phyloP scores from a whole-genome alignment of 2,113 vertebrate genomes.

The Colius striatus region DNA sequence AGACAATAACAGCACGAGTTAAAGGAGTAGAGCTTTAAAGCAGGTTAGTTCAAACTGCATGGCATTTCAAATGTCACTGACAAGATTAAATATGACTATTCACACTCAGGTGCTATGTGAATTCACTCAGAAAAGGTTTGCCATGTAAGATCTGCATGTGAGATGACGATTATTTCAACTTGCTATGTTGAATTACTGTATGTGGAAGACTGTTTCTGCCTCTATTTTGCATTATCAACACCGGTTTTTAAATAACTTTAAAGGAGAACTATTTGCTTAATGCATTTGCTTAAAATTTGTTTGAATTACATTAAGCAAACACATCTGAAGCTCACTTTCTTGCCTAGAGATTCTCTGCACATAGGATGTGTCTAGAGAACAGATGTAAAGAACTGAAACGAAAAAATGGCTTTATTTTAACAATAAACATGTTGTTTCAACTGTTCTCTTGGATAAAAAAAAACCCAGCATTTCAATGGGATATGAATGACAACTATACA shows the following conservation, averaged over 20 bases:
- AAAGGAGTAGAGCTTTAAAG: conserved; percentile 64
- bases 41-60: conserved; percentile 59
- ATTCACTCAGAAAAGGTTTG: not conserved
- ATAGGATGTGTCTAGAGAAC: not conserved
- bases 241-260: not conserved
- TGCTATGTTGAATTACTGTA: not conserved
- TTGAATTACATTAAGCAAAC: not conserved
- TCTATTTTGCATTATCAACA: not conserved
- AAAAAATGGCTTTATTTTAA: not conserved
- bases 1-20: conserved; percentile 61
- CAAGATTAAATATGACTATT: conserved; percentile 53
- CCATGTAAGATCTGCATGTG: not conserved
- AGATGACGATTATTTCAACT: not conserved
- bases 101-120: not conserved
- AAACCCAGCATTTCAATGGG: not conserved
- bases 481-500: not conserved
- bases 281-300: not conserved
- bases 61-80: conserved; percentile 45
- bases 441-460: not conserved
- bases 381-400: not conserved
- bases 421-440: conserved; percentile 12
- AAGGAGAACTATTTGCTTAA: conserved; percentile 15
- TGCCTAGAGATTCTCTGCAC: not conserved
- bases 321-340: conserved; percentile 7
- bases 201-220: not conserved